Conservation (phyloP, 2,797 vertebrate genomes). For the Micromesistius poutassou region DNA sequence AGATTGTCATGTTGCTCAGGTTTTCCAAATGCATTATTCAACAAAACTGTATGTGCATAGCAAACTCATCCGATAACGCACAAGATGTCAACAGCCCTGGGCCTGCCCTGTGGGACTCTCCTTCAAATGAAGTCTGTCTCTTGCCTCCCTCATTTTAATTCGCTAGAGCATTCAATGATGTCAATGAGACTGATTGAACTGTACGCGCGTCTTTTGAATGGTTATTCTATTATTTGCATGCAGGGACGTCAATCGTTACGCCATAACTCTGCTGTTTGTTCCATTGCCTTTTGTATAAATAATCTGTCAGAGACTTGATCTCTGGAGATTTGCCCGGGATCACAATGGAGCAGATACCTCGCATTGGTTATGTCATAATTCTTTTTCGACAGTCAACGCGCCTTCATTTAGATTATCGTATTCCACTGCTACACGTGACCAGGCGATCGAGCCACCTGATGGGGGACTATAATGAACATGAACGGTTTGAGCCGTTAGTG, state of each 20-base stretch:
- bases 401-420: neutral
- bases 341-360: neutral
- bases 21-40: neutral
- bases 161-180: slow-evolving; percentile 21
- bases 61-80: neutral
- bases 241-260: slow-evolving; percentile 5
- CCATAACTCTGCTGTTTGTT: neutral
- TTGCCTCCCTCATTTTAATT: slow-evolving; percentile 47
- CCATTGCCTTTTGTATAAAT: neutral
- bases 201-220: neutral
- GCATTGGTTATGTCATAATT: neutral
- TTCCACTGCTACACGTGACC: neutral
- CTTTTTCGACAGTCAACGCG: neutral
- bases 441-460: neutral
- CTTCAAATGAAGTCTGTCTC: slow-evolving; percentile 26
- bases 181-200: slow-evolving; percentile 26
- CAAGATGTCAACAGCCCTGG: neutral
- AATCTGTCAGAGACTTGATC: slow-evolving; percentile 19
- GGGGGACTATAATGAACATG: neutral
- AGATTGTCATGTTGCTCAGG: neutral
- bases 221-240: slow-evolving; percentile 1
- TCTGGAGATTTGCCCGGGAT: neutral
- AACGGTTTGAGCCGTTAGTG: neutral
- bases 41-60: neutral
- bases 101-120: slow-evolving; percentile 22